These are phyloP conservation scores for Drosophila chauvacae DNA, from an alignment of 1,140 invertebrate genomes.

Conservation along the genomic window DNA sequence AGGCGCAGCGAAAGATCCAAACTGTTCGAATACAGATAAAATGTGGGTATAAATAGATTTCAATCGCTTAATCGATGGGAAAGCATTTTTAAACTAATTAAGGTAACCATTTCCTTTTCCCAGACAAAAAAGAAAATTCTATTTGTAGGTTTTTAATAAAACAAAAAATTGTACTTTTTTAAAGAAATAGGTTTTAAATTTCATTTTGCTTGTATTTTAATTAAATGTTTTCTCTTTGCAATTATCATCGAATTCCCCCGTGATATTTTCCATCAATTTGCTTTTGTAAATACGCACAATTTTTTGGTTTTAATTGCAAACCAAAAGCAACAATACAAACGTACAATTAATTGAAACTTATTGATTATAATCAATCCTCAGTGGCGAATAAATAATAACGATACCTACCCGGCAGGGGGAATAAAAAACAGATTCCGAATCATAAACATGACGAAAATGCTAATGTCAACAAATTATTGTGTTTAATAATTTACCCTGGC, in stretches of 20 bases:
- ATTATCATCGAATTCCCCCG: conserved; percentile 1
- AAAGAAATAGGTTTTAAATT: background rate
- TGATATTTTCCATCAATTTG: conserved; percentile 6
- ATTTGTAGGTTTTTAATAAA: background rate
- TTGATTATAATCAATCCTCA: conserved; percentile 38
- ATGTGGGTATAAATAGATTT: background rate
- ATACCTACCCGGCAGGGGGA: conserved; percentile 14
- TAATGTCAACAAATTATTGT: conserved; percentile 55
- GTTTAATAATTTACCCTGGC: conserved; percentile 47
- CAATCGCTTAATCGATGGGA: conserved; percentile 1
- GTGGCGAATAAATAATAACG: conserved; percentile 24
- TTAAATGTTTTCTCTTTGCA: conserved; percentile 2
- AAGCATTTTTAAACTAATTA: conserved; percentile 18
- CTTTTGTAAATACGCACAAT: conserved; percentile 7
- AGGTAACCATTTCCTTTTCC: conserved; percentile 1
- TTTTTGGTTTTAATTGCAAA: conserved; percentile 13
- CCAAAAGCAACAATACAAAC: conserved; percentile 18
- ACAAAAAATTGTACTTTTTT: background rate
- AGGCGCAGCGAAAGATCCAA: conserved; percentile 16
- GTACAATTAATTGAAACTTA: conserved; percentile 40
- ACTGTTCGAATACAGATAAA: conserved; percentile 9
- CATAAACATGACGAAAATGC: conserved; percentile 48
- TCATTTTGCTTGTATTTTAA: background rate
- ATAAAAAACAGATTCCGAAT: conserved; percentile 14
- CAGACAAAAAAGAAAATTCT: background rate